These are phyloP conservation scores for Drosophila chauvacae DNA, from an alignment of 1,140 invertebrate species.

Conservation along the genomic window DNA sequence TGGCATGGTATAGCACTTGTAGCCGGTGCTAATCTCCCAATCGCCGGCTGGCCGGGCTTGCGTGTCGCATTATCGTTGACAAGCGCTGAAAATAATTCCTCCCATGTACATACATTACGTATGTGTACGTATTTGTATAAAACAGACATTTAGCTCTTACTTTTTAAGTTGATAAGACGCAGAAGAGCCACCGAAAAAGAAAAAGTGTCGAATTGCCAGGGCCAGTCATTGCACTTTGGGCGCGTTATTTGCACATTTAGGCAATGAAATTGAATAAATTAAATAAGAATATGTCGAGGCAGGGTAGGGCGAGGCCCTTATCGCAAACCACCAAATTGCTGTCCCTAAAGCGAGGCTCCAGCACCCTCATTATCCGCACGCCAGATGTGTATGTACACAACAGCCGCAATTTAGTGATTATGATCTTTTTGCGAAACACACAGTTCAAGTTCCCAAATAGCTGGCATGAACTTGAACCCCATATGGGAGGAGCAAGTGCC, in stretches of 20 bases:
- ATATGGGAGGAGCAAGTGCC: not conserved
- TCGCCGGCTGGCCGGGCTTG: slow-evolving; percentile 27
- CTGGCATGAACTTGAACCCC: not conserved
- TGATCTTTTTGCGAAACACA: slow-evolving; percentile 13
- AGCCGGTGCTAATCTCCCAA: slow-evolving; percentile 39
- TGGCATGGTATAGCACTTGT: slow-evolving; percentile 11
- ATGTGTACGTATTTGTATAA: not conserved
- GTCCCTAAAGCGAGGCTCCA: slow-evolving; percentile 13
- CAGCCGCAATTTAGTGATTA: slow-evolving; percentile 10
- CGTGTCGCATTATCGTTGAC: slow-evolving; percentile 41
- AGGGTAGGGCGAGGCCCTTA: slow-evolving; percentile 3
- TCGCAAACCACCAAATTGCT: slow-evolving; percentile 9
- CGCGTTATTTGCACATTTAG: slow-evolving; percentile 18
- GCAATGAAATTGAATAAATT: slow-evolving; percentile 36
- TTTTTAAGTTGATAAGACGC: slow-evolving; percentile 30
- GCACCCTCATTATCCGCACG: slow-evolving; percentile 40
- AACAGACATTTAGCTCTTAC: not conserved
- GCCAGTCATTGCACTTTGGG: slow-evolving; percentile 29
- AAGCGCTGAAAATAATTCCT: slow-evolving; percentile 30
- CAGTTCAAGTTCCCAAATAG: slow-evolving; percentile 18
- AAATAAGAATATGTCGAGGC: not conserved
- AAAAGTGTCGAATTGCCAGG: slow-evolving; percentile 1
- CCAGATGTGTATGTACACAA: not conserved
- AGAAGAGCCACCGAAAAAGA: not conserved
- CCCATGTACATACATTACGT: slow-evolving; percentile 14